Evolutionary conservation across 1,140 invertebrate genomes (phyloP), one percentile per base, ranked within the genome.

Genomic region (Macrobrachium rosenbergii): DNA sequence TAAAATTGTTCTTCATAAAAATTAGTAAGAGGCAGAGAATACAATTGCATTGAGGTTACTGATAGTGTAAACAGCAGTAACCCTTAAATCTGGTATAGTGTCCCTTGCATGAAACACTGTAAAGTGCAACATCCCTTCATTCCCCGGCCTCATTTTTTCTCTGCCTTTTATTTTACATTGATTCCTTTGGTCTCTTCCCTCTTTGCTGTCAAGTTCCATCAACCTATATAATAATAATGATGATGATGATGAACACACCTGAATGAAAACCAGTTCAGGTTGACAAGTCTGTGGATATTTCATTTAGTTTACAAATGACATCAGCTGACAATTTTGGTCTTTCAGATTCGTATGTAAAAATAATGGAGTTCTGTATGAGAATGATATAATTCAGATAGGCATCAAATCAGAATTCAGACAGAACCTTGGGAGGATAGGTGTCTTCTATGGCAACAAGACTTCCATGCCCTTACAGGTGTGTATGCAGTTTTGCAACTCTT

Each of bases 381-480:
- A 99, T 93, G 98, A 99, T 91, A 93, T 99, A 73, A 95, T 99
- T 83, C 99, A 99, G 94, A 99, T 99, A 90, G 99, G 98, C 81
- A 97, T 99, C 0, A 99, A 99, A 92, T 97, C 97, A 90, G 99
- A 99, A 92, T 98, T 96, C 90, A 94, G 97, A 91, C 96, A 98
- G 92, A 99, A 99, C 93, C 94, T 99, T 89, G 98, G 98, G 11
- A 94, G 99, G 88, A 94, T 99, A 89, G 97, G 96, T 43, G 93
- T 99, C 37, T 99, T 99, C 92, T 99, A 99, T 93, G 99, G 98
- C 81, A 99, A 99, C 92, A 99, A 99, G 93, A 99, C 98, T 60
- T 95, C 96, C 90, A 95, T 95, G 91, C 93, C 95, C 45, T 93
- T 97, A 82, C 94, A 94, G 92, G 95, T 95, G 92, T 45, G 63